Conservation (phyloP, 2,113 vertebrate species). For the Ascaphus truei region DNA sequence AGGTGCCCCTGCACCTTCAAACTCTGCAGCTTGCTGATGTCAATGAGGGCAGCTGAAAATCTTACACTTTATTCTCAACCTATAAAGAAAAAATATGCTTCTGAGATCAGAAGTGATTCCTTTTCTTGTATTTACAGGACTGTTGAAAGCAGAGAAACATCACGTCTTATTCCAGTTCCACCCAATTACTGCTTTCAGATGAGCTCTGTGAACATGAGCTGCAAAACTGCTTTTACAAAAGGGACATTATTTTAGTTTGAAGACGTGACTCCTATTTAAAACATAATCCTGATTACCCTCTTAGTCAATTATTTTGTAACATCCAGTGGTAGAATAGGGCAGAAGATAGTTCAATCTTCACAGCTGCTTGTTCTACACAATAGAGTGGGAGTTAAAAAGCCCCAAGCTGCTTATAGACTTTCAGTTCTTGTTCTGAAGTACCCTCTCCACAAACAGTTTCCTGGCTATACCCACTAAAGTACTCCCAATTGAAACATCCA, state of each 20-base stretch:
- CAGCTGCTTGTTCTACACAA: constrained; percentile 37
- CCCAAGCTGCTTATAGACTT: constrained; percentile 34
- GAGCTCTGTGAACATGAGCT: constrained; percentile 29
- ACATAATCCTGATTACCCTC: constrained; percentile 37
- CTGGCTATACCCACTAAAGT: constrained; percentile 27
- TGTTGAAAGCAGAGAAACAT: constrained; percentile 22
- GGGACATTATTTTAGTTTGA: constrained; percentile 36
- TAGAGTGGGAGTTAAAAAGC: constrained; percentile 32
- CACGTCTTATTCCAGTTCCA: constrained; percentile 21
- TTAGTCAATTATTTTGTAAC: constrained; percentile 40
- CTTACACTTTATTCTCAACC: neutral
- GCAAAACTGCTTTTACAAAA: constrained; percentile 27
- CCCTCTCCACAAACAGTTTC: constrained; percentile 35
- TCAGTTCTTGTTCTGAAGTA: constrained; percentile 28
- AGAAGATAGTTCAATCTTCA: constrained; percentile 36
- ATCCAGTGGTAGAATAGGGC: constrained; percentile 31
- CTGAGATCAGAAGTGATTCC: constrained; percentile 32
- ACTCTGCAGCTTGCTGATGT: neutral
- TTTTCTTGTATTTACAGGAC: constrained; percentile 16
- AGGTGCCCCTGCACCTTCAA: too few relatives aligned
- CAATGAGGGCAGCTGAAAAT: neutral
- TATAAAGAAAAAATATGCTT: constrained; percentile 25
- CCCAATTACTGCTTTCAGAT: constrained; percentile 34
- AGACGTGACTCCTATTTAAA: constrained; percentile 39
- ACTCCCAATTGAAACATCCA: constrained; percentile 23